These are phyloP conservation scores for Leptocoma aspasia DNA, from an alignment of 2,113 vertebrate genomes.

Conservation along the genomic window DNA sequence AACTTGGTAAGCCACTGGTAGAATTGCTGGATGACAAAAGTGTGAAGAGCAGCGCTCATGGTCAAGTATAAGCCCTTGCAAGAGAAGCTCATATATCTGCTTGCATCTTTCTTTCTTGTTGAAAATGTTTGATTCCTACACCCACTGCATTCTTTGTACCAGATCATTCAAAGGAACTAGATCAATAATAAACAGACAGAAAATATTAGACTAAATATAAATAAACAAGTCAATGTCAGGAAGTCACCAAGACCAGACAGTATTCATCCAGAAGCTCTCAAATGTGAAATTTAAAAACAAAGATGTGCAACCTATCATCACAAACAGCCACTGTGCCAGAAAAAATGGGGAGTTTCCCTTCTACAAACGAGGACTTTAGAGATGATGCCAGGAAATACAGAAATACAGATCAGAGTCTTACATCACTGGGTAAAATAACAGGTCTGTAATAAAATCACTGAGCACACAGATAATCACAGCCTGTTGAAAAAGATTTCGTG, in stretches of 20 bases:
- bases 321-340: not conserved
- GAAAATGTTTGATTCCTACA: not conserved
- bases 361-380: not conserved
- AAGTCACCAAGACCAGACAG: slow-evolving; percentile 33
- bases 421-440: not conserved
- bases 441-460: not conserved
- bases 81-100: not conserved
- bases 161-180: not conserved
- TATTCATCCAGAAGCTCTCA: slow-evolving; percentile 9
- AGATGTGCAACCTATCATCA: not conserved
- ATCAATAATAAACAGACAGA: slow-evolving; percentile 40
- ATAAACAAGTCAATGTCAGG: slow-evolving; percentile 39
- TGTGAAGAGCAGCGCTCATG: not conserved
- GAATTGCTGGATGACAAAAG: not conserved
- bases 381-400: slow-evolving; percentile 2
- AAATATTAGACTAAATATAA: slow-evolving; percentile 56
- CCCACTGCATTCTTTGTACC: not conserved
- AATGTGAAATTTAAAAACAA: slow-evolving; percentile 33
- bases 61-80: not conserved
- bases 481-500: not conserved
- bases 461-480: not conserved
- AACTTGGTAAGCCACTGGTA: not conserved
- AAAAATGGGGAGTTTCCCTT: not conserved
- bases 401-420: not conserved
- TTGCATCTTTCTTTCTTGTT: not conserved